Percentiles rank a stretch among this genome's conserved stretches.
Conservation (phyloP, 1,140 invertebrate genomes). For the Ladona fulva region DNA sequence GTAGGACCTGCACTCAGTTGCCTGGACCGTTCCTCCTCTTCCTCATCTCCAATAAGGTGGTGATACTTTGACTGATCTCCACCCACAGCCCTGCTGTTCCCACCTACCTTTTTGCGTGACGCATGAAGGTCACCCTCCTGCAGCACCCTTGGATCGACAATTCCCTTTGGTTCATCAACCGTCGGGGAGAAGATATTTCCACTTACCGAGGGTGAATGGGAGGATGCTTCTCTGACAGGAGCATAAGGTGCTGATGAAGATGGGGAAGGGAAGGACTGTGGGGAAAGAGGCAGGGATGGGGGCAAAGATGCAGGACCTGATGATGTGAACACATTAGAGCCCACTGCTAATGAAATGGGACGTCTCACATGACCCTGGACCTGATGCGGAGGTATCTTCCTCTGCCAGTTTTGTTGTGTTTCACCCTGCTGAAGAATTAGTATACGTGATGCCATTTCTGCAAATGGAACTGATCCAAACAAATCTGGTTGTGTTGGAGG, state of each 20-base stretch:
- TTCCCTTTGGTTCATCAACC: background rate
- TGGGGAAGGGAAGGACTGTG: background rate
- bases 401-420: conserved; percentile 18
- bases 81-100: conserved; percentile 25
- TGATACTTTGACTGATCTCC: conserved; percentile 44
- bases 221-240: background rate
- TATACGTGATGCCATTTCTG: conserved; percentile 34
- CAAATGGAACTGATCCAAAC: conserved; percentile 53
- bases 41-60: conserved; percentile 36
- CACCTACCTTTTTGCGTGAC: background rate
- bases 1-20: conserved; percentile 15
- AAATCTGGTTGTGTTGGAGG: conserved; percentile 37
- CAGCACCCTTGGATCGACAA: background rate
- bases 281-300: background rate
- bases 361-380: background rate
- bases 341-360: background rate
- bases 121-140: background rate
- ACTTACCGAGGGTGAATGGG: background rate
- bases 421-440: conserved; percentile 26
- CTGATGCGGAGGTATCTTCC: conserved; percentile 22
- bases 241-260: background rate
- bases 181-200: background rate
- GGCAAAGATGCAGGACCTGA: background rate
- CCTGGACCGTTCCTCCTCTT: background rate
- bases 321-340: background rate